These are phyloP conservation scores for Leptinotarsa tumamoca DNA, from an alignment of 2,888 invertebrate species.

Conservation along the genomic window DNA sequence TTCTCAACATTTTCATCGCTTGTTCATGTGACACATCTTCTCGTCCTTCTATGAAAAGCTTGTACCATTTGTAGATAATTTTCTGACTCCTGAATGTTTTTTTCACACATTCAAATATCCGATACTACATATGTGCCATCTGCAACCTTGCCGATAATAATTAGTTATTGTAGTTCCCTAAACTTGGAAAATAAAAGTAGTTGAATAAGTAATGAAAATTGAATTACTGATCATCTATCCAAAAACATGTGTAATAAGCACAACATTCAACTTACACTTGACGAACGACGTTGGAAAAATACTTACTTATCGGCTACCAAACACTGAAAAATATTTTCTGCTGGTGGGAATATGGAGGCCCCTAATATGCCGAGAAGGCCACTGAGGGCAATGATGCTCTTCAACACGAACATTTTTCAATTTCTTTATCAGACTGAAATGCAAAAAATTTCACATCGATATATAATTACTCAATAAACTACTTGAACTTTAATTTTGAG, in stretches of 20 bases:
- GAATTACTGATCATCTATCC: too few relatives aligned
- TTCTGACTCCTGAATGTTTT: too few relatives aligned
- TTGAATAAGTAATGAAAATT: too few relatives aligned
- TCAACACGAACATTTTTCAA: neutral
- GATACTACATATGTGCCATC: too few relatives aligned
- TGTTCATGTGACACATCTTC: too few relatives aligned
- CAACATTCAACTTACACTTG: neutral
- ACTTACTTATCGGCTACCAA: neutral
- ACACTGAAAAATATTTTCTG: neutral
- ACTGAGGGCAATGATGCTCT: neutral
- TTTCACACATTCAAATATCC: too few relatives aligned
- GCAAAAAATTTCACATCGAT: neutral
- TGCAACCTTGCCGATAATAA: too few relatives aligned
- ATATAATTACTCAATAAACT: neutral
- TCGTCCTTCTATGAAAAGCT: too few relatives aligned
- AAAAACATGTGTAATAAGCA: neutral
- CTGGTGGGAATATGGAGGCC: neutral
- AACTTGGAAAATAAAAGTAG: too few relatives aligned
- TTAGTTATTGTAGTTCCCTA: too few relatives aligned
- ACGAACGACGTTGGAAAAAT: neutral
- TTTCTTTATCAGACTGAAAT: neutral
- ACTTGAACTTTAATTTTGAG: neutral
- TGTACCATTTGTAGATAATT: too few relatives aligned
- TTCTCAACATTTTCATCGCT: too few relatives aligned
- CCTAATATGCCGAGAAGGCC: neutral